phyloP scores from a whole-genome alignment of 2,113 vertebrate species.

The Pteropus alecto region DNA sequence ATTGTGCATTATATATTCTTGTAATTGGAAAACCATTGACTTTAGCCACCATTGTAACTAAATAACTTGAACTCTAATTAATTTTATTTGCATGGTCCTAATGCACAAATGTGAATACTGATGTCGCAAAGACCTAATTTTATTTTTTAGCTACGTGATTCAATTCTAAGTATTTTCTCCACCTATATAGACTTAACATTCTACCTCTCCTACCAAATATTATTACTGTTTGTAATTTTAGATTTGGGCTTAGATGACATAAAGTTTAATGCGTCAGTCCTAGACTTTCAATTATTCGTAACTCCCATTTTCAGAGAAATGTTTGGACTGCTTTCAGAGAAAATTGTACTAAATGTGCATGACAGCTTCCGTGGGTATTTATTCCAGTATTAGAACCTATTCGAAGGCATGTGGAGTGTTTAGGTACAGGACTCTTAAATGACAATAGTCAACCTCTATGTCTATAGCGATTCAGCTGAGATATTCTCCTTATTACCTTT shows the following conservation, averaged over 20 bases:
- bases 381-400: neutral
- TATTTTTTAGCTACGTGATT: conserved; percentile 21
- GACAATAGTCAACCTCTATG: neutral
- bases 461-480: neutral
- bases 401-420: neutral
- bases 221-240: conserved; percentile 29
- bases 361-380: neutral
- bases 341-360: neutral
- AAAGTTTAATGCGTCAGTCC: neutral
- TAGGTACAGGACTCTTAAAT: neutral
- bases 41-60: neutral
- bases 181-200: neutral
- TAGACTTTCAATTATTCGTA: conserved; percentile 4
- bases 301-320: neutral
- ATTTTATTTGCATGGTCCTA: neutral
- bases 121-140: neutral
- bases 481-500: neutral
- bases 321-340: neutral
- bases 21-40: conserved; percentile 39
- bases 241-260: conserved; percentile 1
- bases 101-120: neutral
- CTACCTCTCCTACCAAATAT: neutral
- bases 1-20: conserved; percentile 8
- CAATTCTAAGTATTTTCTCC: conserved; percentile 18
- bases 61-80: neutral